Evolutionary conservation across 2,113 vertebrate genomes (phyloP).

Genomic region (Calyptomena viridis): DNA sequence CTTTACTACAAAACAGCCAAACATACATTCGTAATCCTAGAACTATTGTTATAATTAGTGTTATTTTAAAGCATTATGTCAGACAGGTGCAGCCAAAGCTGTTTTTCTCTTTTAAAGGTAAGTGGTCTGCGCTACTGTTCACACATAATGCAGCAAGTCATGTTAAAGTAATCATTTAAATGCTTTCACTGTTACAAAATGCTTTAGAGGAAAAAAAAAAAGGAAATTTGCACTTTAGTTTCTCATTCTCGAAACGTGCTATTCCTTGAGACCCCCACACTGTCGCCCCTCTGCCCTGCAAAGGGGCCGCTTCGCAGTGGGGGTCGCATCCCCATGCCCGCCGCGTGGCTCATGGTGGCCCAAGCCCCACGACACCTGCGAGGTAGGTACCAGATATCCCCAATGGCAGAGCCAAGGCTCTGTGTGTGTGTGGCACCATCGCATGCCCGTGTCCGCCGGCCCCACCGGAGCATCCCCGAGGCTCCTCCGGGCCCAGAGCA

Average conservation of each 20-base stretch:
- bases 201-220: background rate
- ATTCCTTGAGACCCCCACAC: constrained; percentile 35
- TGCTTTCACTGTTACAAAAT: constrained; percentile 65
- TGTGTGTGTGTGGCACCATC: background rate
- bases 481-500: background rate
- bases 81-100: constrained; percentile 18
- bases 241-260: constrained; percentile 34
- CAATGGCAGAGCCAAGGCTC: background rate
- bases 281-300: constrained; percentile 31
- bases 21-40: constrained; percentile 71
- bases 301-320: background rate
- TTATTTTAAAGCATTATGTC: constrained; percentile 69
- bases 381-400: constrained; percentile 15
- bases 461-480: background rate
- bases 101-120: constrained; percentile 31
- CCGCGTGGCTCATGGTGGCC: background rate
- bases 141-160: constrained; percentile 21
- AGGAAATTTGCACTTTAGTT: constrained; percentile 63
- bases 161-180: constrained; percentile 66
- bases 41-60: constrained; percentile 58
- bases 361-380: background rate
- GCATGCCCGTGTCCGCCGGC: background rate
- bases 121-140: background rate
- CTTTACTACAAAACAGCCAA: constrained; percentile 73
- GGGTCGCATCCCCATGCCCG: background rate